Conservation (phyloP, 37 sponge, comb jelly and placozoan species). For the Bolinopsis microptera region DNA sequence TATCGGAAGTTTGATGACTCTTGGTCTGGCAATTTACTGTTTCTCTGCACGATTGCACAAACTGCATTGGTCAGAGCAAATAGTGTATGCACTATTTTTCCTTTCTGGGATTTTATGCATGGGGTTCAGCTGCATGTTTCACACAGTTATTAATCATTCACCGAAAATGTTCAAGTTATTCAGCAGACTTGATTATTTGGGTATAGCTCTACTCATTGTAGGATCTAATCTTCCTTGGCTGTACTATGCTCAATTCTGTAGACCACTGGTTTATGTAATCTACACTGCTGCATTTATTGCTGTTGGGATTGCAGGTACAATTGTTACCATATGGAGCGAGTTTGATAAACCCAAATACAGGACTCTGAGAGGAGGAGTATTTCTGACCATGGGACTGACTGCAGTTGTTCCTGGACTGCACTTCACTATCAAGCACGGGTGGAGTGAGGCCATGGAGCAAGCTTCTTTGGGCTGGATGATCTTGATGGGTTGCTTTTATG, state of each 20-base stretch:
- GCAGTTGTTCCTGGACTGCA: conserved; percentile 82
- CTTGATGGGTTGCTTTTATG: conserved; percentile 75
- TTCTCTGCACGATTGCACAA: conserved; percentile 67
- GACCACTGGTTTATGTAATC: conserved; percentile 65
- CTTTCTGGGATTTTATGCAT: conserved; percentile 80
- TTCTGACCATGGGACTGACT: conserved; percentile 80
- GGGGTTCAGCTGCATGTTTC: conserved; percentile 78
- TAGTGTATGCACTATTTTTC: conserved; percentile 76
- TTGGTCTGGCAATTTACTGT: conserved; percentile 69
- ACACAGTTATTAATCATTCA: conserved; percentile 83
- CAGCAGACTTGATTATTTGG: conserved; percentile 83
- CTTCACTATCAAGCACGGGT: conserved; percentile 70
- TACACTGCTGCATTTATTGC: conserved; percentile 32
- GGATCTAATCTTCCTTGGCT: conserved; percentile 83
- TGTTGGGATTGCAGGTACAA: conserved; percentile 70
- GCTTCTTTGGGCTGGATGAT: conserved; percentile 70
- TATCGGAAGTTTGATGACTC: conserved; percentile 76
- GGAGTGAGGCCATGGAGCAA: conserved; percentile 10
- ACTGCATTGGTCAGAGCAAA: conserved; percentile 81
- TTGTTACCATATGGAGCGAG: conserved; percentile 74
- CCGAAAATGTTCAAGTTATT: conserved; percentile 68
- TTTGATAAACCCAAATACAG: conserved; percentile 76
- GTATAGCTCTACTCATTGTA: conserved; percentile 85
- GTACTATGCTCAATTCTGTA: conserved; percentile 91
- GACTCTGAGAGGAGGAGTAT: conserved; percentile 72